Percentiles rank a stretch among this genome's conserved stretches.
phyloP scores from a whole-genome alignment of 2,113 vertebrate genomes.

The Odocoileus hemionus region DNA sequence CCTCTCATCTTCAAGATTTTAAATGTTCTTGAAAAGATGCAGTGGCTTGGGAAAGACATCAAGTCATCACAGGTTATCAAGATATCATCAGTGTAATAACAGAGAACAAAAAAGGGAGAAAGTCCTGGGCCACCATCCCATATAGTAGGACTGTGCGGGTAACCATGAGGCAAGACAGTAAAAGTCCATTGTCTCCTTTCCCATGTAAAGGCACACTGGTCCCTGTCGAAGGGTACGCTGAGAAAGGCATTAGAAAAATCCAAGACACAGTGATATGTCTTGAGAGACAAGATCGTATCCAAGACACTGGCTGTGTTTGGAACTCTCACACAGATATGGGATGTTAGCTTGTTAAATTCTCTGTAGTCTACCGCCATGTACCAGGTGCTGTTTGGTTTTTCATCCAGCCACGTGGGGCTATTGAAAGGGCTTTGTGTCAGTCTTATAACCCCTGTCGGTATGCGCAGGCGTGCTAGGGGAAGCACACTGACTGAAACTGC shows the following conservation, averaged over 20 bases:
- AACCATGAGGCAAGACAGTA: background rate
- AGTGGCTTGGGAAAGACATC: background rate
- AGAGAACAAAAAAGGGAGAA: background rate
- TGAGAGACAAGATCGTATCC: background rate
- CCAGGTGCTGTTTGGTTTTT: background rate
- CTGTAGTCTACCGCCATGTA: background rate
- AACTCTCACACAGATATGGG: background rate
- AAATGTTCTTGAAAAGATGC: background rate
- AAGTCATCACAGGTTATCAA: background rate
- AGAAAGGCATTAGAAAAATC: background rate
- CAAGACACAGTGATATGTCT: background rate
- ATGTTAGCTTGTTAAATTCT: background rate
- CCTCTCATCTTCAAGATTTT: background rate
- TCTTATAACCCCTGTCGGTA: background rate
- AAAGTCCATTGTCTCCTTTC: background rate
- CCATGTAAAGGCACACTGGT: background rate
- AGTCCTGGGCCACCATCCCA: background rate
- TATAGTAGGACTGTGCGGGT: background rate
- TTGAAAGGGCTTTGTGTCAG: background rate
- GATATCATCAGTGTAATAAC: background rate
- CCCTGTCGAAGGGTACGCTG: background rate
- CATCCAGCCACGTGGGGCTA: background rate
- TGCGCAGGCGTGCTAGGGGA: background rate
- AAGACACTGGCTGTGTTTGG: background rate
- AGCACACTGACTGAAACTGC: fast-evolving